Percentiles rank a stretch among this genome's conserved stretches.
phyloP scores from a whole-genome alignment of 2,113 vertebrate genomes.

The Amia ocellicauda region DNA sequence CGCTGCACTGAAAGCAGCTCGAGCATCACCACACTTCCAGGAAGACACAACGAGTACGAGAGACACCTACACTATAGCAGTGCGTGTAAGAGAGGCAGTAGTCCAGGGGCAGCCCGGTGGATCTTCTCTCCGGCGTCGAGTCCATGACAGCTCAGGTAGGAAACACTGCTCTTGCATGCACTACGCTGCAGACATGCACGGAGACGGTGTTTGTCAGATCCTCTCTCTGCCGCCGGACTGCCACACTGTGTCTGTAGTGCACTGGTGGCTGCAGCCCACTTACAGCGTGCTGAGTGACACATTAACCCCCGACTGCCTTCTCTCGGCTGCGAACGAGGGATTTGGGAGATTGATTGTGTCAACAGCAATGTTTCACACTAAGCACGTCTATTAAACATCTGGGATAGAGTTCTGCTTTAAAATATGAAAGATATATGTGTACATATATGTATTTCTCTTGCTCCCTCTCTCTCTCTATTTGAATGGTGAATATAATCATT shows the following conservation, averaged over 20 bases:
- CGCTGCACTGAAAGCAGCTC: no score
- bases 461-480: no score
- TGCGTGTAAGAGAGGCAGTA: constrained; percentile 39
- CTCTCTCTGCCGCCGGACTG: constrained; percentile 33
- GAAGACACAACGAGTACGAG: constrained; percentile 7
- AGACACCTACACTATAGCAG: constrained; percentile 53
- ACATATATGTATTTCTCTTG: no score
- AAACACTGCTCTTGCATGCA: constrained; percentile 1
- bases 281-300: constrained; percentile 23
- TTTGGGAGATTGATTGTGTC: no score
- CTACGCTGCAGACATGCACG: constrained; percentile 14
- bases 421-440: no score
- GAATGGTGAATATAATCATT: no score
- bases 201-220: constrained; percentile 28
- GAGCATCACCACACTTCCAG: neutral
- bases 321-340: no score
- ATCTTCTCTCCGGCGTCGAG: constrained; percentile 23
- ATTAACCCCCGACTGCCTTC: constrained; percentile 34
- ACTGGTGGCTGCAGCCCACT: constrained; percentile 18
- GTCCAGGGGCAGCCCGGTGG: constrained; percentile 32
- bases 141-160: constrained; percentile 6
- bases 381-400: no score
- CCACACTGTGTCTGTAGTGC: constrained; percentile 15
- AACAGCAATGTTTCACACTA: no score
- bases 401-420: no score